These are phyloP conservation scores for Pterocles burchelli DNA, from an alignment of 2,113 vertebrate species.

Conservation along the genomic window DNA sequence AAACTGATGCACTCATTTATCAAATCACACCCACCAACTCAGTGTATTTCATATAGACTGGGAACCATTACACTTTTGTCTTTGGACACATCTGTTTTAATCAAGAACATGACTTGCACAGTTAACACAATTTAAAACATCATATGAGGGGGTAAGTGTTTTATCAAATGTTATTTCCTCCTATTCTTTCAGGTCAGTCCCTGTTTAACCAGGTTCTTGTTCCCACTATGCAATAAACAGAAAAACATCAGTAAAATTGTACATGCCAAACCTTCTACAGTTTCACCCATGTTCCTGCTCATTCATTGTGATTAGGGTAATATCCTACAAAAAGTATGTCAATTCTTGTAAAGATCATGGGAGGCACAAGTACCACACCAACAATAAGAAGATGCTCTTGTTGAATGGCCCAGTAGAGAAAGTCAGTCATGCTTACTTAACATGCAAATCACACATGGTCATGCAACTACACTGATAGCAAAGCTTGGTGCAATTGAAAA, in stretches of 20 bases:
- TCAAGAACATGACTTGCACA: background rate
- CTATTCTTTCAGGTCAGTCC: background rate
- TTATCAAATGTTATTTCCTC: background rate
- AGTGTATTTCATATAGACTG: background rate
- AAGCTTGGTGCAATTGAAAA: background rate
- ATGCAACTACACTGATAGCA: background rate
- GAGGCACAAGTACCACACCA: background rate
- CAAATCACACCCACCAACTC: background rate
- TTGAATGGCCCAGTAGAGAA: background rate
- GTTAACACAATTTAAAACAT: background rate
- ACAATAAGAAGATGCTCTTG: background rate
- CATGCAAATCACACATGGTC: background rate
- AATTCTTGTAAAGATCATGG: background rate
- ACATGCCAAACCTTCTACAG: background rate
- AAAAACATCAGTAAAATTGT: background rate
- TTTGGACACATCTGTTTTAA: background rate
- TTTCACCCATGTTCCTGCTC: background rate
- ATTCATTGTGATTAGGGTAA: background rate
- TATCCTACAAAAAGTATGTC: background rate
- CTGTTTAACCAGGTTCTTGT: background rate
- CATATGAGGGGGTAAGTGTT: accelerated
- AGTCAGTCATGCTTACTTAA: background rate
- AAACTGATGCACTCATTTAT: background rate
- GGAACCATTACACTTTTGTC: background rate
- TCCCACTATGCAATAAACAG: background rate